These are phyloP conservation scores for Lucilia cuprina DNA, from an alignment of 1,140 invertebrate species.

Conservation along the genomic window DNA sequence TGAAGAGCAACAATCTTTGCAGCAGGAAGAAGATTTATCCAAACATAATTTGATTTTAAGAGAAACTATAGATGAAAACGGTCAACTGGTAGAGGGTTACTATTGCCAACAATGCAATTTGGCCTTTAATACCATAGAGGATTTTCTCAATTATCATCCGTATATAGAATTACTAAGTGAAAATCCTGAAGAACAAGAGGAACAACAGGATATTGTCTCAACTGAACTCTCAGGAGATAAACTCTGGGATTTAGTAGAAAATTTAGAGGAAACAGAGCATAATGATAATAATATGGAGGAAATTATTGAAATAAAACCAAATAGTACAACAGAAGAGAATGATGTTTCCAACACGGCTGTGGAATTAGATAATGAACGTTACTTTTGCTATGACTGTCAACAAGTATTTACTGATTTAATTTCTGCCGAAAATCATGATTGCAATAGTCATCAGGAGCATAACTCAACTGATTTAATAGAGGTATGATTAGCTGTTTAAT, in stretches of 20 bases:
- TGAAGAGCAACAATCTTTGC: neutral
- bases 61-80: conserved; percentile 11
- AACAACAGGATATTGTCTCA: neutral
- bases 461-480: neutral
- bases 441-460: conserved; percentile 37
- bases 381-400: conserved; percentile 57
- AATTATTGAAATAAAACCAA: neutral
- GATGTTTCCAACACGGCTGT: neutral
- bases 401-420: conserved; percentile 50
- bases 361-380: conserved; percentile 43
- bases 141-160: neutral
- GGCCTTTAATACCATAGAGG: neutral
- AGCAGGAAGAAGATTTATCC: neutral
- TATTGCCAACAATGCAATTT: conserved; percentile 1
- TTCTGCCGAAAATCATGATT: conserved; percentile 52
- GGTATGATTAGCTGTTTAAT: neutral
- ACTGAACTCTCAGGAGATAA: neutral
- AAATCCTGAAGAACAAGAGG: neutral
- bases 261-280: neutral
- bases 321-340: neutral
- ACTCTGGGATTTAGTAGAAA: conserved; percentile 20
- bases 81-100: neutral
- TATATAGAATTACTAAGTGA: neutral
- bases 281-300: neutral
- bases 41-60: conserved; percentile 11